Evolutionary conservation across 2,888 invertebrate species (phyloP).

Genomic region (Lysandra coridon): DNA sequence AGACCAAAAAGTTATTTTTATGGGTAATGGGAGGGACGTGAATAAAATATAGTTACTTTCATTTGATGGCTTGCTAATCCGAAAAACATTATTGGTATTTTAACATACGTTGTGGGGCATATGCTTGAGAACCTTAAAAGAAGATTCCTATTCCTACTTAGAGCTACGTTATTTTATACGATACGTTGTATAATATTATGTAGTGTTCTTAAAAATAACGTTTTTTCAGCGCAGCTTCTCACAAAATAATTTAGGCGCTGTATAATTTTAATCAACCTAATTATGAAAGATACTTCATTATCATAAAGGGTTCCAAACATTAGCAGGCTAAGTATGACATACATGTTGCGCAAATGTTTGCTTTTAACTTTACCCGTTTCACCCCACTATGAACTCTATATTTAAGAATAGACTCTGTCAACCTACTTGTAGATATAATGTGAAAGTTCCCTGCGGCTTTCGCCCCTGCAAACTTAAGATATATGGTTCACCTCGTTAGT

Average conservation of each 20-base stretch:
- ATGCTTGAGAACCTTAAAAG: too few relatives aligned
- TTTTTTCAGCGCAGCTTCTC: not conserved
- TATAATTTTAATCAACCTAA: constrained; percentile 27
- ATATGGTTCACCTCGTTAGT: not conserved
- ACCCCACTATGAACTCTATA: constrained; percentile 4
- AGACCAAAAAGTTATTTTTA: too few relatives aligned
- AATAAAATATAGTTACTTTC: too few relatives aligned
- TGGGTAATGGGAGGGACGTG: too few relatives aligned
- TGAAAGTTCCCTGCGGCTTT: not conserved
- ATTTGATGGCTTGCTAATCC: not conserved
- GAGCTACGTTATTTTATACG: not conserved
- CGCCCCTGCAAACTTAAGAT: not conserved
- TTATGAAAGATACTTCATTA: constrained; percentile 18
- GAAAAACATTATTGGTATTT: not conserved
- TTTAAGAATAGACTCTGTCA: not conserved
- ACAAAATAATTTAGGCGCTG: not conserved
- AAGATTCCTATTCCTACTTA: not conserved
- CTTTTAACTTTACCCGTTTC: constrained; percentile 11
- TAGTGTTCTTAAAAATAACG: not conserved
- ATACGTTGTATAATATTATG: not conserved
- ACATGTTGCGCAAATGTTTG: constrained; percentile 18
- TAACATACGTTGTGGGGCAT: too few relatives aligned
- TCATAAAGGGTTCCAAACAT: constrained; percentile 15
- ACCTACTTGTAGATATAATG: not conserved
- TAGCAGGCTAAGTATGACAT: constrained; percentile 11